Percentiles rank a stretch among this genome's conserved stretches.
These are phyloP conservation scores for Rhyzopertha dominica DNA, from an alignment of 1,140 invertebrate genomes.

Conservation along the genomic window DNA sequence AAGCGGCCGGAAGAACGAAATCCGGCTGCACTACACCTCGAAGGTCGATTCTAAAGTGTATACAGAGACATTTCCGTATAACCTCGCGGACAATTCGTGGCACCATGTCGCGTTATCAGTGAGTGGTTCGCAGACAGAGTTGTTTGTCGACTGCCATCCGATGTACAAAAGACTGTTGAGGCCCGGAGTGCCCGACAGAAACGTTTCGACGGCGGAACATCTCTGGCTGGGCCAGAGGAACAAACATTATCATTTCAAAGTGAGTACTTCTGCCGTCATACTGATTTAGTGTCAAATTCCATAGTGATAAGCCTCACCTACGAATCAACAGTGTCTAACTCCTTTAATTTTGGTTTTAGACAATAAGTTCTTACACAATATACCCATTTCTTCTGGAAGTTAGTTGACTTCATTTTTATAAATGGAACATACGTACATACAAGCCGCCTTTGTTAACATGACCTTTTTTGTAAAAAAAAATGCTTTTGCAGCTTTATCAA, in stretches of 20 bases:
- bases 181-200: slow-evolving; percentile 61
- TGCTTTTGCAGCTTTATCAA: too few relatives aligned
- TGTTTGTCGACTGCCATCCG: slow-evolving; percentile 81
- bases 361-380: too few relatives aligned
- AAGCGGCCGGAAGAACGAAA: slow-evolving; percentile 79
- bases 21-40: slow-evolving; percentile 69
- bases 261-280: slow-evolving; percentile 45
- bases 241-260: slow-evolving; percentile 84
- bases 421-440: too few relatives aligned
- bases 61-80: slow-evolving; percentile 81
- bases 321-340: too few relatives aligned
- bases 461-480: too few relatives aligned
- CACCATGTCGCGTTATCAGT: slow-evolving; percentile 78
- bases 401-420: too few relatives aligned
- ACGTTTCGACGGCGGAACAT: slow-evolving; percentile 64
- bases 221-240: slow-evolving; percentile 86
- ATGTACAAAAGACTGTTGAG: slow-evolving; percentile 70
- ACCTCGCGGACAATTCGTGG: slow-evolving; percentile 79
- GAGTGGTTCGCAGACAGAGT: slow-evolving; percentile 73
- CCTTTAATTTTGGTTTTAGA: too few relatives aligned
- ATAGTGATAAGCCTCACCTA: too few relatives aligned
- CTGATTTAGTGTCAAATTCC: too few relatives aligned
- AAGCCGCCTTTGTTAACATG: too few relatives aligned
- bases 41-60: slow-evolving; percentile 58
- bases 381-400: too few relatives aligned